A percentile compares a stretch with the other conserved stretches of the same genome.
Evolutionary conservation across 92 coral and sea anemone species (phyloP).

Genomic region (Hydrozoanthus gracilis): DNA sequence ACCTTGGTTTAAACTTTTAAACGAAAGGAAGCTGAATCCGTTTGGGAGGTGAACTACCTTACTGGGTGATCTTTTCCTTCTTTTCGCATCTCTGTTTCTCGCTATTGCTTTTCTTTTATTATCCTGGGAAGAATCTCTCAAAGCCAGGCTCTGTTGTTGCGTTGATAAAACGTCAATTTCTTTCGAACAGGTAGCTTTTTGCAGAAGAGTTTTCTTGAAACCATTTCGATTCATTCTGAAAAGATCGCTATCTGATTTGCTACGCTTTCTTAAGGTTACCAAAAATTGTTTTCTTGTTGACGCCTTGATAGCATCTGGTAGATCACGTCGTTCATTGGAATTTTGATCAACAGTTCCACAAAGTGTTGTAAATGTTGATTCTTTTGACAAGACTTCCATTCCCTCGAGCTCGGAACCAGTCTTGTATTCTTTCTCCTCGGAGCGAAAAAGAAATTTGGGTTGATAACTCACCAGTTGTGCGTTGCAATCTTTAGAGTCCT

Average conservation of each 20-base stretch:
- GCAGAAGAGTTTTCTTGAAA: neutral
- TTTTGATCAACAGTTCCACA: neutral
- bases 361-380: neutral
- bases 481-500: neutral
- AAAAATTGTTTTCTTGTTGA: neutral
- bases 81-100: neutral
- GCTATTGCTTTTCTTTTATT: neutral
- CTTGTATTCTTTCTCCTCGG: neutral
- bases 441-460: neutral
- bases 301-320: neutral
- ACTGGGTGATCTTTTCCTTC: neutral
- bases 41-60: neutral
- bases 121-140: neutral
- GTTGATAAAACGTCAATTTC: neutral
- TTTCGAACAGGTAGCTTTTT: neutral
- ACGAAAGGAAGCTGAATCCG: neutral
- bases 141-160: neutral
- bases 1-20: neutral
- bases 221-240: neutral
- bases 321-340: neutral
- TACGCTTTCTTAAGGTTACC: neutral
- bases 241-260: constrained; percentile 6
- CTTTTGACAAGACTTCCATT: neutral
- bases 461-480: neutral
- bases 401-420: neutral